Evolutionary conservation across 2,797 vertebrate species (phyloP), one percentile per base, ranked within the genome.

Genomic region (Pachyuromys duprasi): DNA sequence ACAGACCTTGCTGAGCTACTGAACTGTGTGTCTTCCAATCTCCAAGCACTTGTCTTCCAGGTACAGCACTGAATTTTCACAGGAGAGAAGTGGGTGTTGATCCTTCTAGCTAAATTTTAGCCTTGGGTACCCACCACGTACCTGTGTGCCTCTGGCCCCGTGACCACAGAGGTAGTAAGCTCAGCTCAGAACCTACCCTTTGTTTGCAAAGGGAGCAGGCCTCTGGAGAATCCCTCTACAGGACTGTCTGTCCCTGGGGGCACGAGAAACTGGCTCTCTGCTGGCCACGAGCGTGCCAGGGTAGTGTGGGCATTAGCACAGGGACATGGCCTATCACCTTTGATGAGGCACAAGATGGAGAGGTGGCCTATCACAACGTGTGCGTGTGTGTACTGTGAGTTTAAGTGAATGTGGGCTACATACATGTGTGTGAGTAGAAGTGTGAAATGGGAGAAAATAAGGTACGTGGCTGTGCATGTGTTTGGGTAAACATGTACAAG

Each of bases 41-140:
- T 98, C 79, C 97, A 98, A 89, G 94, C 83, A 74, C 98, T 98
- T 81, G 72, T 98, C 88, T 98, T 98, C 96, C 96, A 98, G 98
- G 98, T 98, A 98, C 65, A 87, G 96, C 97, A 96, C 89, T 31
- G 74, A 62, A 89, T 94, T 95, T 94, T 96, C 67, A 95, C 12
- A 83, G 91, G 63, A 80, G 95, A 88, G 89, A 81, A 4, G 39
- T 60, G 8, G 24, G 9, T 42, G 36, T 89, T 39, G 70, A 57
- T 86, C 39, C 83, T 88, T 91, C 36, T 84, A 83, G 63, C 60
- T 92, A 67, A 57, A 89, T 93, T 63, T 65, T 31, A 84, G 28
- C 39, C 63, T 63, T 15, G 0, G 65, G 39, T 57, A 49, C 42
- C 67, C 42, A 26, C 15, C 57, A 67, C 31, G 12, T 28, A 33